A percentile compares a stretch with the other conserved stretches of the same genome.
Conservation (phyloP, 1,140 invertebrate species). For the Brachionus sp. region DNA sequence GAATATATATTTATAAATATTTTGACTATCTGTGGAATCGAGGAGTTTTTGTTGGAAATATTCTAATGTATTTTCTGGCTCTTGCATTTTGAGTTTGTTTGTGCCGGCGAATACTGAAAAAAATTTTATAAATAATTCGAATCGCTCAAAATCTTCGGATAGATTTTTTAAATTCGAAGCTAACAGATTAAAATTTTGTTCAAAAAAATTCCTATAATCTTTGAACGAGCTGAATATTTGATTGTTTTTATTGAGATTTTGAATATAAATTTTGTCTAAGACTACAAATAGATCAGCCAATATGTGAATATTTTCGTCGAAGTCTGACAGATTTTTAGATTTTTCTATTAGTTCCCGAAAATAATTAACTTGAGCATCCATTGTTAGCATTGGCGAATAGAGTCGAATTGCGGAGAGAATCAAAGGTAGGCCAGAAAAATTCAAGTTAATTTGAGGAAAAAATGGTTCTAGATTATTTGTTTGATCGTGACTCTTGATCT, state of each 20-base stretch:
- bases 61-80: not conserved
- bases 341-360: not conserved
- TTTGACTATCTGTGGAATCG: slow-evolving; percentile 1
- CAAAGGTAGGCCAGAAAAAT: not conserved
- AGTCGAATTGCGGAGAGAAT: not conserved
- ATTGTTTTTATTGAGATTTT: not conserved
- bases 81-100: not conserved
- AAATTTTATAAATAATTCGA: slow-evolving; percentile 19
- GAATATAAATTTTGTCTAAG: slow-evolving; percentile 4
- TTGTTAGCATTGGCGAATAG: not conserved
- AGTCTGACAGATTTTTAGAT: not conserved
- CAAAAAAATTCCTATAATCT: not conserved
- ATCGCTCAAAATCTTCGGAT: not conserved
- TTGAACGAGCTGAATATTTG: not conserved
- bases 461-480: not conserved
- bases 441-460: not conserved
- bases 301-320: not conserved
- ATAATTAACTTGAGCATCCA: slow-evolving; percentile 3
- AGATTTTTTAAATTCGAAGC: not conserved
- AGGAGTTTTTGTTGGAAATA: not conserved
- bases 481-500: not conserved
- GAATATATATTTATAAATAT: slow-evolving; percentile 7
- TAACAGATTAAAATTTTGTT: not conserved
- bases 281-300: slow-evolving; percentile 5
- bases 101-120: not conserved